These are phyloP conservation scores for Calliopsis andreniformis DNA, from an alignment of 1,140 invertebrate species.

Conservation along the genomic window DNA sequence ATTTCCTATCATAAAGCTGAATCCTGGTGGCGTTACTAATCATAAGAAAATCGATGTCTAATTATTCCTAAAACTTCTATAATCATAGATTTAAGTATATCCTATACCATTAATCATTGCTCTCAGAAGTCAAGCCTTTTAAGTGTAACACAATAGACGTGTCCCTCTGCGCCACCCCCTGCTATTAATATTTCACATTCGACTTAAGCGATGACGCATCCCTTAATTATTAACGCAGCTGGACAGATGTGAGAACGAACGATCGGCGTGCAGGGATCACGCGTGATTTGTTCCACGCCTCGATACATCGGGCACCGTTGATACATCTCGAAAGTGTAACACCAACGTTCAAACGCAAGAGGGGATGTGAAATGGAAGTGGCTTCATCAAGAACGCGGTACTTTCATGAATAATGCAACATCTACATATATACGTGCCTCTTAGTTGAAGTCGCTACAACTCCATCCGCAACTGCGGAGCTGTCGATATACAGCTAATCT, in stretches of 20 bases:
- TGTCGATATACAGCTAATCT: conserved; percentile 10
- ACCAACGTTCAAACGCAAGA: conserved; percentile 34
- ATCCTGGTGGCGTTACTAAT: too few species aligned
- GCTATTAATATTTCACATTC: not conserved
- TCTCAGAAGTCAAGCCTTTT: too few species aligned
- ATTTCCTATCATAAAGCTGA: too few species aligned
- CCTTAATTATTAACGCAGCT: conserved; percentile 59
- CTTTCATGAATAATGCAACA: conserved; percentile 80
- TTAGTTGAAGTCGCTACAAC: conserved; percentile 24
- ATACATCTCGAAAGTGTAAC: conserved; percentile 27
- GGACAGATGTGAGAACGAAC: conserved; percentile 56
- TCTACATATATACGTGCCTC: conserved; percentile 55
- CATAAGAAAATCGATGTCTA: too few species aligned
- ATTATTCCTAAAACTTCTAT: too few species aligned
- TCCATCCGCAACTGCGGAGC: conserved; percentile 32
- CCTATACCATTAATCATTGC: too few species aligned
- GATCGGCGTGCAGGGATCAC: conserved; percentile 31
- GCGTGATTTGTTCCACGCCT: conserved; percentile 61
- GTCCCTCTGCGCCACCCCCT: too few species aligned
- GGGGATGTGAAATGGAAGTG: conserved; percentile 42
- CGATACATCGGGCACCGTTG: conserved; percentile 16
- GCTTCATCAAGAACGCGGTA: conserved; percentile 68
- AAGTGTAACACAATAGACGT: not conserved
- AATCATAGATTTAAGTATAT: too few species aligned
- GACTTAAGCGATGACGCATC: conserved; percentile 49